Percentiles rank a stretch among this genome's conserved stretches.
These are phyloP conservation scores for Oreochromis niloticus DNA, from an alignment of 2,113 vertebrate genomes.

Conservation along the genomic window DNA sequence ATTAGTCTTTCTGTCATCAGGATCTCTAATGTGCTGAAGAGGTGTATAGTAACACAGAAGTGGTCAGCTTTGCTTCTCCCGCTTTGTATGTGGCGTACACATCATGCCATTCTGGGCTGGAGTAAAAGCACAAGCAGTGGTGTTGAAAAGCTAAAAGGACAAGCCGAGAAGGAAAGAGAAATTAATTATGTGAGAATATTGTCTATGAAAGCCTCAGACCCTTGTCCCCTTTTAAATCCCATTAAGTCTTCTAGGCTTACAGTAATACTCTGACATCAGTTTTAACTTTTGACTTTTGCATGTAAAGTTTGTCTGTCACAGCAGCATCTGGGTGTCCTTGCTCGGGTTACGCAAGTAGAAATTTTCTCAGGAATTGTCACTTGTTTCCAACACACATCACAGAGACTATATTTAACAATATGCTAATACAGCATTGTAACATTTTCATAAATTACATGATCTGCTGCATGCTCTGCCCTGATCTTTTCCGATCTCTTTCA, in stretches of 20 bases:
- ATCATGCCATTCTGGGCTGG: neutral
- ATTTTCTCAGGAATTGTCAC: neutral
- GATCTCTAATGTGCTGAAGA: neutral
- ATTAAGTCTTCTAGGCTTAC: neutral
- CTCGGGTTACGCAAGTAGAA: neutral
- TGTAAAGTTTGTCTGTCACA: neutral
- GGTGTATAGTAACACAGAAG: neutral
- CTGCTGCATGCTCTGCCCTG: neutral
- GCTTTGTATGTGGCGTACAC: neutral
- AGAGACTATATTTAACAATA: neutral
- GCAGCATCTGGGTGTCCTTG: neutral
- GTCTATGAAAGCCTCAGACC: neutral
- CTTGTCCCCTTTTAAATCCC: neutral
- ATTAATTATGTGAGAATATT: neutral
- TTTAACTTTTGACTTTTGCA: neutral
- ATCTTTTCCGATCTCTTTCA: neutral
- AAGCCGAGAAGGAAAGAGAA: neutral
- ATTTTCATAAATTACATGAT: neutral
- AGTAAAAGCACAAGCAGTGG: neutral
- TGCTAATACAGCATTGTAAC: neutral
- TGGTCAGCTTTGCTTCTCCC: neutral
- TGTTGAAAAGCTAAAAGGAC: conserved; percentile 1
- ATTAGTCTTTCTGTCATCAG: neutral
- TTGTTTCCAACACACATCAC: neutral
- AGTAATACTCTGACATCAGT: neutral